Evolutionary conservation across 2,797 vertebrate species (phyloP), one percentile per base, ranked within the genome.

Genomic region (Sebastes melanostomus): DNA sequence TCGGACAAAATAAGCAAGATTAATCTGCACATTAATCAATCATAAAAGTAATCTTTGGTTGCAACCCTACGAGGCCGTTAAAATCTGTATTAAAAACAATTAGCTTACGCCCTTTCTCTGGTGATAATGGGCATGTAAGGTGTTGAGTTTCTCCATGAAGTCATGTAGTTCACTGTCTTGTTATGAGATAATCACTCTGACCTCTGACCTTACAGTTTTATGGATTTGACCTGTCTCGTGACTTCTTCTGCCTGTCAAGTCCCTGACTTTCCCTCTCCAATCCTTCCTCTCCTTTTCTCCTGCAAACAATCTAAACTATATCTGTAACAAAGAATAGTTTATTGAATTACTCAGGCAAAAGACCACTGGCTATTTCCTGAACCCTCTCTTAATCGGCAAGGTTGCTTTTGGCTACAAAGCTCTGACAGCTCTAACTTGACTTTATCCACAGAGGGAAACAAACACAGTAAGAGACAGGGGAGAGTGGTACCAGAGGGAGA

Each of bases 401-500:
- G 83, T 81, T 76, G 74, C 80, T 73, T 81, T 4, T 5, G 58
- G 86, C 79, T 81, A 79, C 81, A 82, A 76, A 81, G 80, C 88
- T 75, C 67, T 54, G 72, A 85, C 38, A 1, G 58, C 63, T 70
- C 58, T 12, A 56, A 87, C 81, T 83, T 77, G 83, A 87, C 81
- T 89, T 82, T 80, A 84, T 86, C 77, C 81, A 85, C 83, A 86
- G 72, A 77, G 56, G 83, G 55, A 77, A 27, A 78, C 68, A 85
- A 73, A 86, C 55, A 80, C 66, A 86, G 86, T 66, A 12, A 86
- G 85, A 85, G 88, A 92, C 83, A 82, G 86, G 8, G 66, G 65
- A 89, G 91, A 83, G 80, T 91, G 91, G 93, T 84, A 92, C 86
- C 42, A 81, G 46, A 58, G 62, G 30, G 56, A 67, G 55, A 69